Evolutionary conservation across 2,113 vertebrate genomes (phyloP), one percentile per base, ranked within the genome.

Genomic region (western clawed frog (Xenopus tropicalis)): DNA sequence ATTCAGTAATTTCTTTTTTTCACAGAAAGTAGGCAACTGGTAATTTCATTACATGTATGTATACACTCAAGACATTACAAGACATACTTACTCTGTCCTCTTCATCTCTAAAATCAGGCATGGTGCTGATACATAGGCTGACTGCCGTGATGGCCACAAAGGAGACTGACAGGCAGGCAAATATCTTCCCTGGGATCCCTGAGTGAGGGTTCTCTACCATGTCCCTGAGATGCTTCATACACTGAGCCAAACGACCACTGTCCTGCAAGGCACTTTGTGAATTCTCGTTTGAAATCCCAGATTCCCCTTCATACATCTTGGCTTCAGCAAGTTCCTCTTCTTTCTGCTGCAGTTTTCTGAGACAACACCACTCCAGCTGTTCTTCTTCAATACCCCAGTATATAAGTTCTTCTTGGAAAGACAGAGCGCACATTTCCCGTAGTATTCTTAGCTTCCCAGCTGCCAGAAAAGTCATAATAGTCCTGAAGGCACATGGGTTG

Each of bases 321-420:
- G 89, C 91, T 86, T 95, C 93, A 13, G 91, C 93, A 22, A 88
- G 89, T 85, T 98, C 97, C 81, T 97, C 94, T 84, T 97, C 91
- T 54, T 92, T 89, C 75, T 94, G 90, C 17, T 86, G 87, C 79
- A 97, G 83, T 78, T 94, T 93, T 63, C 94, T 89, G 71, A 94
- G 92, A 80, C 97, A 98, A 86, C 96, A 98, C 93, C 94, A 93
- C 81, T 97, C 96, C 81, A 98, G 86, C 72, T 90, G 91, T 71
- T 91, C 87, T 83, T 97, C 95, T 87, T 96, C 94, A 82, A 97
- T 90, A 14, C 96, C 96, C 97, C 97, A 98, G 87, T 99, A 99
- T 77, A 95, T 87, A 72, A 99, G 91, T 83, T 98, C 97, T 84
- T 98, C 96, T 85, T 94, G 96, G 84, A 99, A 99, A 43, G 96